phyloP scores from a whole-genome alignment of 2,797 vertebrate genomes.

The Sebastes taczanowskii region DNA sequence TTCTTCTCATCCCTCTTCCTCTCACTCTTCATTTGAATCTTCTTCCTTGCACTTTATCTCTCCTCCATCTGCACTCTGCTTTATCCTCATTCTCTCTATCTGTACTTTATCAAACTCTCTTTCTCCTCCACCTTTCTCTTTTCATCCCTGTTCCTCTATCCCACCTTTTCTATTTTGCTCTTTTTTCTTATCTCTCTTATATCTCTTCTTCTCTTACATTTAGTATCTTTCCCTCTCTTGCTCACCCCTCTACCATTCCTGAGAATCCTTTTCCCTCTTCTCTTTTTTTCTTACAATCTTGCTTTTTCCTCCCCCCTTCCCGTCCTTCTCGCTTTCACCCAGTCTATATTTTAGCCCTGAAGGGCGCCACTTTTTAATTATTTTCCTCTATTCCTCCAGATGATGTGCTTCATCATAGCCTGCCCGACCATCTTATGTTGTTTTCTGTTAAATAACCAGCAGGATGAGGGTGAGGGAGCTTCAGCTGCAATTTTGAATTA shows the following conservation, averaged over 20 bases:
- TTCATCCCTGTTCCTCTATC: not conserved
- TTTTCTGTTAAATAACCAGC: slow-evolving; percentile 25
- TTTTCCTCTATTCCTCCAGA: not conserved
- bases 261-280: not conserved
- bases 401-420: slow-evolving; percentile 32
- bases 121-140: not conserved
- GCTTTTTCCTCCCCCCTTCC: not conserved
- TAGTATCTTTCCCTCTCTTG: not conserved
- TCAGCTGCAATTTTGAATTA: slow-evolving; percentile 4
- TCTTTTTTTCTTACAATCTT: too few relatives aligned
- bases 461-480: not conserved
- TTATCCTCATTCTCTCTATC: not conserved
- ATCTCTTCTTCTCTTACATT: not conserved
- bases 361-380: slow-evolving; percentile 33
- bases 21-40: not conserved
- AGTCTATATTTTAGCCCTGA: not conserved
- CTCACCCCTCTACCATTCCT: not conserved
- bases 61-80: not conserved
- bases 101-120: not conserved
- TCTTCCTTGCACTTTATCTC: not conserved
- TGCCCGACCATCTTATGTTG: not conserved
- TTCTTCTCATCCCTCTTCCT: not conserved
- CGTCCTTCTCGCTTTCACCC: not conserved
- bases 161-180: not conserved
- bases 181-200: not conserved